These are phyloP conservation scores for Caenorhabditis wallacei DNA, from an alignment of 2,888 invertebrate genomes.

Conservation along the genomic window DNA sequence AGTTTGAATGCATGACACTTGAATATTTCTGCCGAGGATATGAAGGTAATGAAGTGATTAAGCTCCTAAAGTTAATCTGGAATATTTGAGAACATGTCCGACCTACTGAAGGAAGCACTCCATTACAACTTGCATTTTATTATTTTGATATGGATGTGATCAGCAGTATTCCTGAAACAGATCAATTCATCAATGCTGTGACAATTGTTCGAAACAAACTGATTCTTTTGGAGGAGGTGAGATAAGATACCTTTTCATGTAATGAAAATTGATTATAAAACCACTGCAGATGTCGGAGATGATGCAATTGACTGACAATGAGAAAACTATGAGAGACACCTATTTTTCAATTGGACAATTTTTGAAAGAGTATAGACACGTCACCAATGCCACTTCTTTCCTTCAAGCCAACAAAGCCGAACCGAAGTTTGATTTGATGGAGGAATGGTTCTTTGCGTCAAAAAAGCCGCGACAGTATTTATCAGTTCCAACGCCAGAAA, in stretches of 20 bases:
- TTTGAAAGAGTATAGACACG: background rate
- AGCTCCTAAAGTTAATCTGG: too few relatives aligned
- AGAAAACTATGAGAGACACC: background rate
- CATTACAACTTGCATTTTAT: background rate
- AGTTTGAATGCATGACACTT: slow-evolving; percentile 11
- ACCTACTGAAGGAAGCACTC: background rate
- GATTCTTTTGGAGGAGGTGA: background rate
- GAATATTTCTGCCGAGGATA: background rate
- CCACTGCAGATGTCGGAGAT: background rate
- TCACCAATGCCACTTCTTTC: slow-evolving; percentile 12
- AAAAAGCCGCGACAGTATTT: background rate
- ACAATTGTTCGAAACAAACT: slow-evolving; percentile 1
- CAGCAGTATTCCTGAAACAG: background rate
- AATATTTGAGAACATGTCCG: too few relatives aligned
- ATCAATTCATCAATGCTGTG: background rate
- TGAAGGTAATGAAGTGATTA: background rate
- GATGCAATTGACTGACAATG: background rate
- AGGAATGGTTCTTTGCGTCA: slow-evolving; percentile 32
- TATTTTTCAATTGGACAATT: background rate
- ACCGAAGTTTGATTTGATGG: slow-evolving; percentile 18
- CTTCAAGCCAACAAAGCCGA: background rate
- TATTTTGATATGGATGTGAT: background rate
- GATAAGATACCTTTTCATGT: background rate
- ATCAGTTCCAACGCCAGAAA: background rate
- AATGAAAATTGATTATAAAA: background rate